Base-by-base conservation (phyloP, 1,140 invertebrate genomes). In the Ganaspis sp. region DNA sequence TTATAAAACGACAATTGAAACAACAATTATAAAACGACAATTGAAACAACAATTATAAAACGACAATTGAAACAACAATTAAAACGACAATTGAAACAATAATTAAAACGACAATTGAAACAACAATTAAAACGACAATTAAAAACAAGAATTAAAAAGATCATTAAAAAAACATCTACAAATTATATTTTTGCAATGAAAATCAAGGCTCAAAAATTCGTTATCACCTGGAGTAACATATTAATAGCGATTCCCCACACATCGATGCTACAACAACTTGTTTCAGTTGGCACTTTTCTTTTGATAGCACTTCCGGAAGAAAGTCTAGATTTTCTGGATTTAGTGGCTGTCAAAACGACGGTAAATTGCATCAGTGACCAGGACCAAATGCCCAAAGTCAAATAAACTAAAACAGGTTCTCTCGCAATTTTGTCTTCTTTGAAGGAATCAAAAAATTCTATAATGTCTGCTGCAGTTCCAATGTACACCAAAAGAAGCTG, bases 381-480 rank as follows among this genome's bases (percentile, higher is more conserved):
- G 0, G 96, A 96, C 96, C 96, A 97, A 74, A 97, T 96, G 0
- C 94, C 94, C 76, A 97, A 90, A 0, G 96, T 96, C 0, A 96
- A 89, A 37, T 95, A 93, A 0, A 96, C 95, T 3, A 97, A 90
- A 4, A 96, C 92, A 2, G 94, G 94, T 81, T 96, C 95, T 0
- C 92, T 89, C 0, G 95, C 94, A 37, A 97, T 95, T 78, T 94
- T 94, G 69, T 96, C 95, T 83, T 97, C 96, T 90, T 97, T 97
- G 91, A 98, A 98, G 0, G 97, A 97, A 87, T 98, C 97, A 88
- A 98, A 98, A 89, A 99, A 98, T 89, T 99, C 97, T 34, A 98
- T 97, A 74, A 99, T 99, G 87, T 99, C 98, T 0, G 97, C 97
- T 0, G 97, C 97, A 2, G 97, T 98, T 53, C 94, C 95, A 75